Base-by-base conservation (phyloP, 2,113 vertebrate genomes). In the Neotoma lepida region DNA sequence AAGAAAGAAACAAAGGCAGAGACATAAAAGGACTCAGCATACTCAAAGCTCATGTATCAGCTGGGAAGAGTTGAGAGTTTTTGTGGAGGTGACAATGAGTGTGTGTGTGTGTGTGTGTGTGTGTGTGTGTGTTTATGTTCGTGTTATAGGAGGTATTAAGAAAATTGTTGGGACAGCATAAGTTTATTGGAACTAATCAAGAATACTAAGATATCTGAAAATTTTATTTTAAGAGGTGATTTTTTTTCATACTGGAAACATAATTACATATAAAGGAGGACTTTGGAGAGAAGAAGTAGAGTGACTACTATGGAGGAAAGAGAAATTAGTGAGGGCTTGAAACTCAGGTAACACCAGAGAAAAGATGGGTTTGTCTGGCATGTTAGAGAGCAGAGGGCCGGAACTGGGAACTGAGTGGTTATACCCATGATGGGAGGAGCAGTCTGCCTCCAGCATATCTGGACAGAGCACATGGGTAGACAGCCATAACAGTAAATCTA, bases 161-260 rank as follows among this genome's bases (percentile, higher is more conserved):
- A 80, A 80, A 86, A 76, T 24, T 54, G 49, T 66, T 93, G 12
- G 12, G n/a, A 66, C 58, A 68, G 4, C 9, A 4, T 84, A 84
- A 91, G 18, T 64, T 81, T 63, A 24, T 26, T 80, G 56, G 14
- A 70, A 30, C 6, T 95, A 10, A 63, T 18, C 26, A 5, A 18
- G 18, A 18, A 39, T 54, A 15, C 24, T 78, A 88, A 44, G 35
- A 17, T 86, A 46, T 68, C 84, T 94, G 68, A 92, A 78, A 63
- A 26, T 56, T 81, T 54, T 74, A 73, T 88, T 90, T 28, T 68
- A 80, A 39, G 35, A 7, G 22, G 22, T 92, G 15, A 39, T 9
- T 93, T 88, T 63, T 26, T 39, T 54, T 35, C 26, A 41, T 26
- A 49, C 84, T 95, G 86, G 56, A 95, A 74, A 54, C 64, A 30